phyloP scores from a whole-genome alignment of 2,888 invertebrate species.

The Tortrix viridana region DNA sequence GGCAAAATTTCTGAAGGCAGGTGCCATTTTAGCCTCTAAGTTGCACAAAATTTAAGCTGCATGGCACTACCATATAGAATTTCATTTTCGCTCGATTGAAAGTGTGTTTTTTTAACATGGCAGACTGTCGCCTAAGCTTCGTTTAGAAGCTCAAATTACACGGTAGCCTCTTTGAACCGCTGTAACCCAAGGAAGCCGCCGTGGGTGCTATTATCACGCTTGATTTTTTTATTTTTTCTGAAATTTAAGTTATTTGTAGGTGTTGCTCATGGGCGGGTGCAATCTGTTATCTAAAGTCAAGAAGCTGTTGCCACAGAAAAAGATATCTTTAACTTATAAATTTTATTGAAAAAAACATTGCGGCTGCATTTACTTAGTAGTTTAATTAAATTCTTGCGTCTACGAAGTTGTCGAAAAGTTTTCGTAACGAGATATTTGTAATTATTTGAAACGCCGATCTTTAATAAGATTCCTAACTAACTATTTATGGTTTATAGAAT shows the following conservation, averaged over 20 bases:
- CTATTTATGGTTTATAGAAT: conserved; percentile 9
- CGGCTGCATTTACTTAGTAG: conserved; percentile 14
- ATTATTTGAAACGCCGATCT: conserved; percentile 15
- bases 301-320: conserved; percentile 46
- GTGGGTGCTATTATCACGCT: conserved; percentile 54
- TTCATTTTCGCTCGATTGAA: conserved; percentile 78
- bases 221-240: conserved; percentile 50
- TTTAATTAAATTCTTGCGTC: conserved; percentile 27
- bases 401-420: conserved; percentile 22
- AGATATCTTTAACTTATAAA: conserved; percentile 2
- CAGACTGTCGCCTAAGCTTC: conserved; percentile 78
- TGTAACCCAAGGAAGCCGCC: conserved; percentile 64
- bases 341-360: conserved; percentile 24
- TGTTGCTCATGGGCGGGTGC: conserved; percentile 64
- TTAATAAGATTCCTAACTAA: conserved; percentile 13
- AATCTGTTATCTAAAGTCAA: conserved; percentile 57
- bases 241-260: conserved; percentile 62
- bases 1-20: conserved; percentile 73
- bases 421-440: conserved; percentile 20
- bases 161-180: conserved; percentile 75
- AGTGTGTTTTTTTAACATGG: conserved; percentile 68
- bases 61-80: conserved; percentile 76
- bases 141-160: conserved; percentile 76
- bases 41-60: conserved; percentile 81
- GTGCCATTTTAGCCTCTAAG: conserved; percentile 73